Base-by-base conservation (phyloP, 2,113 vertebrate species). In the Ranitomeya imitator region DNA sequence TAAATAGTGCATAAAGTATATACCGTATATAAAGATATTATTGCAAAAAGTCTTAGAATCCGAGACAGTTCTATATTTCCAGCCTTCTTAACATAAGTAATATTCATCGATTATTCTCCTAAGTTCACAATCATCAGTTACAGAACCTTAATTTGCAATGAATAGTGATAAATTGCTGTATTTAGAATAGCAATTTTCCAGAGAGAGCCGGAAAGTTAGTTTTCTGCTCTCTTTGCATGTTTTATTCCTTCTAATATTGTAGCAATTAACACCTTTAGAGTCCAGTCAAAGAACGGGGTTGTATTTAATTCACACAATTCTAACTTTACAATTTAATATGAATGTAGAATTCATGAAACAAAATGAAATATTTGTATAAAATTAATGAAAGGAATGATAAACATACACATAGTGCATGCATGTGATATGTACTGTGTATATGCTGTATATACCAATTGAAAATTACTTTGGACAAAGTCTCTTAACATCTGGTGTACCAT, bases 181-280 rank as follows among this genome's bases (percentile, higher is more conserved):
- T 84, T 84, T 73, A 84, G 83, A 69, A 54, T 54, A 71, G 83
- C 51, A 69, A 84, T 84, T 84, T 84, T 57, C 63, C n/a, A 67
- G 83, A 13, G 61, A 63, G 69, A 37, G 45, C 37, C 18, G 54
- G 65, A 37, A 82, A 83, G 81, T 52, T 83, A n/a, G 63, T 31
- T 83, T 83, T 83, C 81, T 83, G 81, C 81, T 67, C 16, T 51
- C 60, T 83, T 51, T 83, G 81, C 81, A 83, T 83, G 81, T 67
- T 65, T 83, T 83, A 65, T 51, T 65, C 59, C n/a, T 37, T 76
- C 73, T 59, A 23, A 61, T 59, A 60, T 81, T 37, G 26, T 31
- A 81, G 23, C 26, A 81, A 60, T 37, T 82, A 61, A 61, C 60
- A 82, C 60, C 31, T 63, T 82, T 31, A 82, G 45, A 45, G 79